phyloP scores from a whole-genome alignment of 2,113 vertebrate species.

The Halichoeres trimaculatus region DNA sequence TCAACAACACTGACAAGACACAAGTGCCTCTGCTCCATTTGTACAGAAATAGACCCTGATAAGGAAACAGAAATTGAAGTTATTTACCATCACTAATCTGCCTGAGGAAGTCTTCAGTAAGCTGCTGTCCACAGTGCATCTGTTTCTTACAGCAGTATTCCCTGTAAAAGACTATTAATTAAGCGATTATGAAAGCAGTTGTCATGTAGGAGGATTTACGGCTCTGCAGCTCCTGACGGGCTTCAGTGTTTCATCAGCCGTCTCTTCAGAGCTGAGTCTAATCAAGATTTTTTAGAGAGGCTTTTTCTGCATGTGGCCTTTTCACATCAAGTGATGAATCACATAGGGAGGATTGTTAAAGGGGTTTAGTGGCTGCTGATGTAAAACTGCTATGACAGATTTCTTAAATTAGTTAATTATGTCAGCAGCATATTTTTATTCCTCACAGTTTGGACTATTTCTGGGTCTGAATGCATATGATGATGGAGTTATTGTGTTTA shows the following conservation, averaged over 20 bases:
- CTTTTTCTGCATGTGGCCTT: slow-evolving; percentile 25
- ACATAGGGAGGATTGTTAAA: slow-evolving; percentile 56
- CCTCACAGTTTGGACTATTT: slow-evolving; percentile 5
- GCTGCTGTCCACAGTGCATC: slow-evolving; percentile 14
- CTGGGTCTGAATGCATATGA: slow-evolving; percentile 22
- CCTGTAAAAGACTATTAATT: slow-evolving; percentile 46
- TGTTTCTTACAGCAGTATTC: neutral
- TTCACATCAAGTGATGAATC: slow-evolving; percentile 42
- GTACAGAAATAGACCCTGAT: slow-evolving; percentile 52
- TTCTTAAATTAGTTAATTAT: slow-evolving; percentile 43
- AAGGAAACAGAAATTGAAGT: slow-evolving; percentile 38
- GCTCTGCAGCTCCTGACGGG: slow-evolving; percentile 19
- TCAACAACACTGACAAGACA: slow-evolving; percentile 62
- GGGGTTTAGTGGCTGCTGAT: slow-evolving; percentile 39
- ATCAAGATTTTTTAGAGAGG: slow-evolving; percentile 18
- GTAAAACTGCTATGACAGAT: slow-evolving; percentile 43
- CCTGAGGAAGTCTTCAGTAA: slow-evolving; percentile 25
- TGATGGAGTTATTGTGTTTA: slow-evolving; percentile 15
- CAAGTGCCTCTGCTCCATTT: slow-evolving; percentile 40
- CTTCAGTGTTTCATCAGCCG: slow-evolving; percentile 25
- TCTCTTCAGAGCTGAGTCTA: neutral
- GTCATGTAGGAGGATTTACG: slow-evolving; percentile 30
- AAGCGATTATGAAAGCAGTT: slow-evolving; percentile 23
- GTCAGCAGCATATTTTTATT: slow-evolving; percentile 35
- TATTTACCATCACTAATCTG: slow-evolving; percentile 49